phyloP scores from a whole-genome alignment of 2,797 vertebrate species.

The Monodelphis domestica region DNA sequence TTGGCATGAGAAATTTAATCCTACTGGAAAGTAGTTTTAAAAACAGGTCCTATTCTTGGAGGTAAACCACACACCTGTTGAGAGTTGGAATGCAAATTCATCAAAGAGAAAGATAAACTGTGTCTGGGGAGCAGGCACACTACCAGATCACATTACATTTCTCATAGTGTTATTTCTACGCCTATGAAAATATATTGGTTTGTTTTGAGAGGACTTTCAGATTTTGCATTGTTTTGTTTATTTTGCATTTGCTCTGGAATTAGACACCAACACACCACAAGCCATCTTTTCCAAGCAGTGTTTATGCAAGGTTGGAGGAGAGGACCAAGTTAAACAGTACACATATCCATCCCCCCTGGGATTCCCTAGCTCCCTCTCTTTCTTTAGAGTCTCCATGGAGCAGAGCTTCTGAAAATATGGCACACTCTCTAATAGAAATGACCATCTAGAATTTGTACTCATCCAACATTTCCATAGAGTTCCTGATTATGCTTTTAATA shows the following conservation, averaged over 20 bases:
- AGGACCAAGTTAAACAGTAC: slow-evolving; percentile 60
- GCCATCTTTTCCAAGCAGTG: slow-evolving; percentile 45
- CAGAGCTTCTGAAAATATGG: slow-evolving; percentile 41
- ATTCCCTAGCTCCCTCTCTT: slow-evolving; percentile 27
- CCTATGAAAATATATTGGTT: slow-evolving; percentile 20
- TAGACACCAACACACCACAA: slow-evolving; percentile 39
- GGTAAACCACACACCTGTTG: slow-evolving; percentile 38
- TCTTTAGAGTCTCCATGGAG: slow-evolving; percentile 45
- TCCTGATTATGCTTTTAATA: background rate
- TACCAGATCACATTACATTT: slow-evolving; percentile 52
- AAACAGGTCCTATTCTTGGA: slow-evolving; percentile 47
- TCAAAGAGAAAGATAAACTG: slow-evolving; percentile 40
- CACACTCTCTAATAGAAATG: slow-evolving; percentile 37
- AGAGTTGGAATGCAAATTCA: slow-evolving; percentile 4
- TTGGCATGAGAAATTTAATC: slow-evolving; percentile 59
- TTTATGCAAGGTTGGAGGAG: slow-evolving; percentile 61
- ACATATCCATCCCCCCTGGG: slow-evolving; percentile 53
- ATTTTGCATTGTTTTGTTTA: slow-evolving; percentile 66
- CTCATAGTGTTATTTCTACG: slow-evolving; percentile 56
- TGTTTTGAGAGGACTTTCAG: slow-evolving; percentile 56
- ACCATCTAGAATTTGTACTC: background rate
- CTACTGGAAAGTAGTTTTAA: slow-evolving; percentile 3
- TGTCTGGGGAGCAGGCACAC: slow-evolving; percentile 7
- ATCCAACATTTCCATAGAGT: background rate
- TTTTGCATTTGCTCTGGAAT: slow-evolving; percentile 61